Percentiles rank a stretch among this genome's conserved stretches.
Evolutionary conservation across 2,797 vertebrate species (phyloP).

Genomic region (Podargus strigoides): DNA sequence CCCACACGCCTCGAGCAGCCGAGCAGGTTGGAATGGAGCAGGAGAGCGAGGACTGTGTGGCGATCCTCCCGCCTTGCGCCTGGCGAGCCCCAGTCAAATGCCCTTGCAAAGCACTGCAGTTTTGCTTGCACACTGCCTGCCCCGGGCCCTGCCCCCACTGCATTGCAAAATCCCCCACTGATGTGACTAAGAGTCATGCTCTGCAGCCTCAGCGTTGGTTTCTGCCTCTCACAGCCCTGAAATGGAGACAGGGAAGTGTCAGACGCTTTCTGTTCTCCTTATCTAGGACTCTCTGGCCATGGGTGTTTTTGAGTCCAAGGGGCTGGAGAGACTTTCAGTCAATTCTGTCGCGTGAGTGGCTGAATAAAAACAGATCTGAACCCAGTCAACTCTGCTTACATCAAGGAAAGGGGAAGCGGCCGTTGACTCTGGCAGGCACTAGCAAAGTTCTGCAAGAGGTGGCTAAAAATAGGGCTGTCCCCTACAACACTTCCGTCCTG

Average conservation of each 20-base stretch:
- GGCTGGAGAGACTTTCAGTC: neutral
- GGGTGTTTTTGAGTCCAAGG: neutral
- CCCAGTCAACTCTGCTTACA: neutral
- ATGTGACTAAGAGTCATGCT: constrained; percentile 48
- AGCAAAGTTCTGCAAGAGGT: constrained; percentile 36
- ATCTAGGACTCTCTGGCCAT: neutral
- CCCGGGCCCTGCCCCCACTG: neutral
- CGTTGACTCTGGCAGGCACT: neutral
- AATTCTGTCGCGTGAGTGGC: neutral
- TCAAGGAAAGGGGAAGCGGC: constrained; percentile 55
- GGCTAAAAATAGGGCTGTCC: constrained; percentile 61
- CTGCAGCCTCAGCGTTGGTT: neutral
- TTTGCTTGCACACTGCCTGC: neutral
- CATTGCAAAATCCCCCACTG: constrained; percentile 25
- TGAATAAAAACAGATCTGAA: neutral
- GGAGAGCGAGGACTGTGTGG: neutral
- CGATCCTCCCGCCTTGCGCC: neutral
- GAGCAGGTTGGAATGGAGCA: neutral
- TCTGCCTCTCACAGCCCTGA: neutral
- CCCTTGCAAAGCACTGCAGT: neutral
- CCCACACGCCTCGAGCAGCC: neutral
- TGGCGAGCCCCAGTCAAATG: neutral
- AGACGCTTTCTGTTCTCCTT: constrained; percentile 36
- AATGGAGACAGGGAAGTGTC: neutral
- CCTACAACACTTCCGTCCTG: constrained; percentile 37